Base-by-base conservation (phyloP, 2,797 vertebrate genomes). In the Spinibarbus caldwelli region DNA sequence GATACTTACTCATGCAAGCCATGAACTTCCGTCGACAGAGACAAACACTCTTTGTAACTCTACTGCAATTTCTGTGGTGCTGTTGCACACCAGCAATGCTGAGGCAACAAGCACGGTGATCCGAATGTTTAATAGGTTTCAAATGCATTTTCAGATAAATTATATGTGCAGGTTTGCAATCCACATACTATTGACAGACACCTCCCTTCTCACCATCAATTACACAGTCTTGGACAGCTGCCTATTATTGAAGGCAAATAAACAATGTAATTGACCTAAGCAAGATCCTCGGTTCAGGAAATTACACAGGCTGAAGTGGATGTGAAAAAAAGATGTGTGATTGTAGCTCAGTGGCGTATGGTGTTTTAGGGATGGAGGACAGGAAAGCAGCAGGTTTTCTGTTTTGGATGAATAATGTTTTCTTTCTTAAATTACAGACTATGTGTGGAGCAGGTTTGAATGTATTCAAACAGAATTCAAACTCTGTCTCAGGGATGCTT, bases 41-140 rank as follows among this genome's bases (percentile, higher is more conserved):
- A 91, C 89, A 90, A 90, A 86, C 80, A 59, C 85, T 88, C 89
- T 91, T 91, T 91, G 88, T 89, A 83, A 88, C 85, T 66, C 76
- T 31, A 72, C 86, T 83, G 88, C 86, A 71, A 86, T 88, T 89
- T 88, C 84, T 88, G 87, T 86, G 86, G 82, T 81, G 75, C 82
- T 80, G 66, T 88, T 86, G 83, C 88, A 86, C 80, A 75, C 85
- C 86, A 86, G 88, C 86, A 87, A 82, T 72, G 21, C 52, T 57
- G 36, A 85, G 83, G 64, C 34, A 57, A 86, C 57, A 80, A 88
- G 76, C 83, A 59, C 80, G 77, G 73, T 38, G 83, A 87, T 81
- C 76, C 64, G 80, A 83, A 83, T 80, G 80, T 83, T 70, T 85
- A 86, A 83, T 86, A 52, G 45, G 23, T 75, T 88, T 87, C 68